phyloP scores from a whole-genome alignment of 2,888 invertebrate species.

The Myopa testacea region DNA sequence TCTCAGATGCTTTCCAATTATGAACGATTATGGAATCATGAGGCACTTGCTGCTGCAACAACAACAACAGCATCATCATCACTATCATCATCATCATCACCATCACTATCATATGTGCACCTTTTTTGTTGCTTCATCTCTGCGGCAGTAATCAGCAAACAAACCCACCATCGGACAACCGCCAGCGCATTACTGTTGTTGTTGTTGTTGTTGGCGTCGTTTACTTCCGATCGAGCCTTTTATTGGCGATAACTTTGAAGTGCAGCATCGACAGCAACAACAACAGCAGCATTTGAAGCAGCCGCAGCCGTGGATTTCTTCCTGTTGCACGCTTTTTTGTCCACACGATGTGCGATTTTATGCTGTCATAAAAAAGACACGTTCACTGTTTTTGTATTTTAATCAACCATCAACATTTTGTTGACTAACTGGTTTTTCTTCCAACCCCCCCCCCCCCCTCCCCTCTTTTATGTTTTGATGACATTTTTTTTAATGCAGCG shows the following conservation, averaged over 20 bases:
- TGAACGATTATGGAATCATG: no score
- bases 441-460: no score
- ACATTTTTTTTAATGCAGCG: neutral
- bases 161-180: no score
- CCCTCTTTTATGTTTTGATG: neutral
- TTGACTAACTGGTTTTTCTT: no score
- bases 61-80: no score
- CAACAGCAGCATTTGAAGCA: slow-evolving; percentile 37
- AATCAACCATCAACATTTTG: neutral
- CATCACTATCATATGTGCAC: no score
- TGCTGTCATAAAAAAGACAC: neutral
- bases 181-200: neutral
- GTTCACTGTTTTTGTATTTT: neutral
- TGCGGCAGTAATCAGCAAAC: no score
- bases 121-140: no score
- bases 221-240: slow-evolving; percentile 45
- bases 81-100: no score
- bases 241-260: slow-evolving; percentile 16
- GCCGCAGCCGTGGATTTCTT: slow-evolving; percentile 8
- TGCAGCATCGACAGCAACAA: slow-evolving; percentile 41
- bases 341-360: neutral
- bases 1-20: no score
- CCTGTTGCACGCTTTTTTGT: neutral
- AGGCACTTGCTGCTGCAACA: no score
- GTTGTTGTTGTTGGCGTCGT: neutral